Evolutionary conservation across 1,140 invertebrate genomes (phyloP), one percentile per base, ranked within the genome.

Genomic region (Asobara japonica): DNA sequence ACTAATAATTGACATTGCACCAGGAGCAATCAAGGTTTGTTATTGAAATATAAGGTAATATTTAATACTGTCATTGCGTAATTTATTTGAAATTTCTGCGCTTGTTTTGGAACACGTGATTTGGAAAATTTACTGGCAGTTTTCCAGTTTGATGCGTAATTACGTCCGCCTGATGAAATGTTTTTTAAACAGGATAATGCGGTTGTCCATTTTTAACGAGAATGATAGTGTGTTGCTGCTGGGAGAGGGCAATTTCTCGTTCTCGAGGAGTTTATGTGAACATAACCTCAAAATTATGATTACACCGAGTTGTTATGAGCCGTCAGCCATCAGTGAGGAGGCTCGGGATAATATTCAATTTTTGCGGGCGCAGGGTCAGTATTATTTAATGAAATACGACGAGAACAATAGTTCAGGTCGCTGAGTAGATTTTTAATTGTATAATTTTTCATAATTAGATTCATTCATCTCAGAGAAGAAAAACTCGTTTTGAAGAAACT

Each of bases 231-330:
- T 88, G 20, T 76, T 89, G 25, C 69, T 91, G 10, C 80, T 91
- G 60, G 90, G 90, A 31, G 90, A 91, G 79, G 90, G 90, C 0
- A 90, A 91, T 80, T 91, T 91, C 82, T 90, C 90, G 11, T 90
- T 91, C 79, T 79, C 88, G 30, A 80, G 87, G 20, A 83, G 83
- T n/a, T 79, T 91, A 51, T 65, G 65, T 30, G 75, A 80, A 45
- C 74, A 74, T 22, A 79, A 84, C 72, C 78, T 84, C 22, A 78
- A 77, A 36, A 69, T 84, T 31, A 56, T 74, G 29, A 33, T 86
- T 16, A 80, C 74, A 5, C 78, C 84, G 45, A 82, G 83, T 36
- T 86, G 85, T 74, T 84, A 83, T 65, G 84, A 87, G 74, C 13
- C 56, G 27, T 56, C 67, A 31, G 11, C 76, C 1, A 38, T 41